Conservation (phyloP, 2,888 invertebrate genomes). For the Cantharis flavilabris region DNA sequence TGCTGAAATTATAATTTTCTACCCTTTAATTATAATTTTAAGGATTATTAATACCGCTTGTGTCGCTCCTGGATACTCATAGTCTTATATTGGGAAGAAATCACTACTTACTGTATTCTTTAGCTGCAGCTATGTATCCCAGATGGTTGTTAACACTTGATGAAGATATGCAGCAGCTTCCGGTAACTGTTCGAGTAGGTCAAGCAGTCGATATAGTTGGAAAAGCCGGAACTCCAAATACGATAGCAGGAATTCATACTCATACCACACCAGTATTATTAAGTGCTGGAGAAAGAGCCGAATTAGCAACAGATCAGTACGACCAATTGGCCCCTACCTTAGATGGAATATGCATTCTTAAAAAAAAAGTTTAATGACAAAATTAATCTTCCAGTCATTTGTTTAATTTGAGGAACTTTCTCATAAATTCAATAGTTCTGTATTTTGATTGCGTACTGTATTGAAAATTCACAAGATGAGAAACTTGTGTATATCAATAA, state of each 20-base stretch:
- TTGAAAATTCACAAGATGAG: no score
- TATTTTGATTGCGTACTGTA: no score
- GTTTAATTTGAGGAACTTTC: background rate
- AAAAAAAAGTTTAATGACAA: conserved; percentile 64
- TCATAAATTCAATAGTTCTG: background rate
- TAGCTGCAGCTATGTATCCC: conserved; percentile 97
- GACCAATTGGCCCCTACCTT: conserved; percentile 89
- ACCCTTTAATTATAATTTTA: conserved; percentile 57
- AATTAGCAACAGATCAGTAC: conserved; percentile 96
- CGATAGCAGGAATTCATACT: conserved; percentile 98
- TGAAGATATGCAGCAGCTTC: conserved; percentile 87
- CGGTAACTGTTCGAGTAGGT: conserved; percentile 89
- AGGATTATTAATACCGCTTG: conserved; percentile 48
- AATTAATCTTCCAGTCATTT: background rate
- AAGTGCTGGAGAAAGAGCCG: conserved; percentile 95
- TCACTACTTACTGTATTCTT: conserved; percentile 90
- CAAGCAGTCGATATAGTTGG: conserved; percentile 98
- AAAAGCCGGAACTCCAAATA: conserved; percentile 98
- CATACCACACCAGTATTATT: conserved; percentile 97
- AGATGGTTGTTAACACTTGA: conserved; percentile 97
- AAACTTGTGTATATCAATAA: no score
- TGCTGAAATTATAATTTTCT: conserved; percentile 19
- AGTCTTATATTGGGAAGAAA: conserved; percentile 79
- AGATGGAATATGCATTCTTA: conserved; percentile 97
- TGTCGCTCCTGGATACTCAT: conserved; percentile 48